Evolutionary conservation across 2,888 invertebrate genomes (phyloP).

Genomic region (Chirona hameri): DNA sequence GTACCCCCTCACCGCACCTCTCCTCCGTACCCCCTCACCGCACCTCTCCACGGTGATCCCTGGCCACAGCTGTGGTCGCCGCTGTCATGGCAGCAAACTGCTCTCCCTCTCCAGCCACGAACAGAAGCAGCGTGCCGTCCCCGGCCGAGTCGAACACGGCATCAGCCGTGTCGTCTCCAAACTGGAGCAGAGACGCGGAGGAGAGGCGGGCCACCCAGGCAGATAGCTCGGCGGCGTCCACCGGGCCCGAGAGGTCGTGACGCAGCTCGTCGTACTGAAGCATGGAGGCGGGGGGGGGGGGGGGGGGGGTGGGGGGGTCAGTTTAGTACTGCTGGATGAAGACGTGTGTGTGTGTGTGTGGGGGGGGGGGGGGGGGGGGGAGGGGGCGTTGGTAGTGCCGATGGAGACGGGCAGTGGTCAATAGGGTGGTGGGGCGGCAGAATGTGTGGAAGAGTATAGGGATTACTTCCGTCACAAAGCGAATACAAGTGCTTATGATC

Average conservation of each 20-base stretch:
- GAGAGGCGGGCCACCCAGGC: background rate
- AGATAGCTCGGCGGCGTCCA: background rate
- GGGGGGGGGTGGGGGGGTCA: no score
- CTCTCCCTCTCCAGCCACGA: background rate
- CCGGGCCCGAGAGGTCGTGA: background rate
- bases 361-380: no score
- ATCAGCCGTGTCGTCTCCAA: background rate
- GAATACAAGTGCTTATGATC: no score
- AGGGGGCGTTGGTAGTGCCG: no score
- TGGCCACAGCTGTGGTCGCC: background rate
- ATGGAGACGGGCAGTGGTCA: no score
- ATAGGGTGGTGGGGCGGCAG: no score
- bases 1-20: background rate
- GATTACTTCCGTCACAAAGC: no score
- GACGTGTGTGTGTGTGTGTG: no score
- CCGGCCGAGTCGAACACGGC: background rate
- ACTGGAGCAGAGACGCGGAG: background rate
- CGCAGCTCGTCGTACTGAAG: conserved; percentile 2
- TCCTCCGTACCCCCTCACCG: background rate
- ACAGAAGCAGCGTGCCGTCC: background rate
- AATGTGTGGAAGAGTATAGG: no score
- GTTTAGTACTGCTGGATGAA: no score
- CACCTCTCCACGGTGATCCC: background rate
- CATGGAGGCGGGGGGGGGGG: background rate
- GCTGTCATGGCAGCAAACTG: background rate